These are phyloP conservation scores for Diplodus puntazzo DNA, from an alignment of 2,797 vertebrate genomes.

Conservation along the genomic window DNA sequence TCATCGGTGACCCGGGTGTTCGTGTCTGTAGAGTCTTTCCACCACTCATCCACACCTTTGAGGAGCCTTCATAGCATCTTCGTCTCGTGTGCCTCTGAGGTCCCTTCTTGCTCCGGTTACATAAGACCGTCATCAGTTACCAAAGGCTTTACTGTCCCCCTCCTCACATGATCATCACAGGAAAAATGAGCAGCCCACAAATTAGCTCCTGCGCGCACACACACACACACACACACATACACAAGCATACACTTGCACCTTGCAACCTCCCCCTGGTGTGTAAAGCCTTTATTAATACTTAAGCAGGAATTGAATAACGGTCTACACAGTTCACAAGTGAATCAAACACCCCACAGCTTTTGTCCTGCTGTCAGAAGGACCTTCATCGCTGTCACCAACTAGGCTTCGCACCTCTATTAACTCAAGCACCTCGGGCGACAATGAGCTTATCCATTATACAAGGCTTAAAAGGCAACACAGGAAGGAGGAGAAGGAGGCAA, in stretches of 20 bases:
- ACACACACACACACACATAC: constrained; percentile 35
- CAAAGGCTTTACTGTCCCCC: constrained; percentile 48
- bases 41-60: constrained; percentile 38
- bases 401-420: constrained; percentile 59
- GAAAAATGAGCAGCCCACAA: constrained; percentile 73
- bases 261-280: constrained; percentile 71
- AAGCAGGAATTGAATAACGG: constrained; percentile 85
- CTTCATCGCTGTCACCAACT: constrained; percentile 58
- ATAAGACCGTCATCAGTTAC: constrained; percentile 63
- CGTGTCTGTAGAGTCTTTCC: constrained; percentile 15
- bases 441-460: constrained; percentile 46
- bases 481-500: constrained; percentile 42
- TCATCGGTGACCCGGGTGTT: constrained; percentile 2
- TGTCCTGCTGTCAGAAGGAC: constrained; percentile 75
- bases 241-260: constrained; percentile 64
- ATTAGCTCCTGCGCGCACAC: constrained; percentile 51
- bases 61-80: constrained; percentile 45
- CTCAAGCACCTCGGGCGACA: constrained; percentile 56
- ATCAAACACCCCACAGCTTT: constrained; percentile 79
- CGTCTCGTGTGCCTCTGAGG: constrained; percentile 12
- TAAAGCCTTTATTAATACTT: constrained; percentile 88
- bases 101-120: constrained; percentile 51
- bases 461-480: constrained; percentile 33
- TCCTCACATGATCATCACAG: constrained; percentile 48
- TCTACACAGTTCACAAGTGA: constrained; percentile 77